phyloP scores from a whole-genome alignment of 2,797 vertebrate genomes.

The Enteromius trimaculatus region DNA sequence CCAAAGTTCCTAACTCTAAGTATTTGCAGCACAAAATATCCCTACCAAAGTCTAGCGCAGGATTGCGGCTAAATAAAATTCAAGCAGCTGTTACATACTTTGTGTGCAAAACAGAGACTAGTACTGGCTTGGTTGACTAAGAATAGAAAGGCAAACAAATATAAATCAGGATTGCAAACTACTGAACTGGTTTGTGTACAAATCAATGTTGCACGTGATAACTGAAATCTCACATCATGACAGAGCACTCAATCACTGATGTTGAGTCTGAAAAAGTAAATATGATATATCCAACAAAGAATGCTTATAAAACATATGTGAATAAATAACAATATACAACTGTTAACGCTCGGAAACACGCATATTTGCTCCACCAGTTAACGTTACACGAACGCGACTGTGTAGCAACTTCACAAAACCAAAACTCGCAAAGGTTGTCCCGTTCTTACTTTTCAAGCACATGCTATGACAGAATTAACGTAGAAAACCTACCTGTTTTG shows the following conservation, averaged over 20 bases:
- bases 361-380: background rate
- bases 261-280: background rate
- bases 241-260: background rate
- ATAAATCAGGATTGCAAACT: background rate
- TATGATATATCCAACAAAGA: background rate
- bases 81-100: background rate
- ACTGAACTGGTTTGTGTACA: background rate
- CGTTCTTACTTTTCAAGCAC: background rate
- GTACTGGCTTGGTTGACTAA: background rate
- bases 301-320: background rate
- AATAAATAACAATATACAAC: background rate
- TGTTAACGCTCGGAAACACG: background rate
- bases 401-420: background rate
- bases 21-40: conserved; percentile 18
- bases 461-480: background rate
- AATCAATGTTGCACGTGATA: background rate
- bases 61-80: conserved; percentile 3
- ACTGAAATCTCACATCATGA: background rate
- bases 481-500: conserved; percentile 13
- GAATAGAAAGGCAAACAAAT: background rate
- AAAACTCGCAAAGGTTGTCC: background rate
- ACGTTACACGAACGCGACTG: background rate
- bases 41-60: background rate
- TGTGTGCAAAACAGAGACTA: conserved; percentile 1
- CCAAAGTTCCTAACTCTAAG: background rate